Conservation (phyloP, 2,797 vertebrate genomes). For the Lindbergichthys nudifrons region DNA sequence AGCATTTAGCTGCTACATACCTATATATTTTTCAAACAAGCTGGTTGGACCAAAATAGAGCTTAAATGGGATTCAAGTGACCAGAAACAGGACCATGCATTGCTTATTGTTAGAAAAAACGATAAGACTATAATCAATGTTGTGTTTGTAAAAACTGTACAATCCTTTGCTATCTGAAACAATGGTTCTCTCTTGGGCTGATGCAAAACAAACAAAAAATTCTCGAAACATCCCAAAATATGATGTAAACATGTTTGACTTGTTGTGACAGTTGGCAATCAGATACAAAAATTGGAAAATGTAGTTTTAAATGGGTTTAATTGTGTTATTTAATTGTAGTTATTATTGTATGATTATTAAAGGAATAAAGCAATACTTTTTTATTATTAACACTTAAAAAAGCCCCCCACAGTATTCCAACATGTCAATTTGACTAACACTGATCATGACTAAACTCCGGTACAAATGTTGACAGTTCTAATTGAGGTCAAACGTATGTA, state of each 20-base stretch:
- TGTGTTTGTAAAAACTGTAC: background rate
- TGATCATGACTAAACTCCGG: background rate
- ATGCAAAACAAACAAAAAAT: background rate
- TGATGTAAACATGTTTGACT: no score
- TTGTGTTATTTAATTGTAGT: no score
- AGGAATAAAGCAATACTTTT: no score
- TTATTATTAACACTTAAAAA: no score
- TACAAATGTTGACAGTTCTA: slow-evolving; percentile 42
- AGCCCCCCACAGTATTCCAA: no score
- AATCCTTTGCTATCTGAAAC: background rate
- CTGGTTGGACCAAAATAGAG: background rate
- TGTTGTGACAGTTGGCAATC: no score
- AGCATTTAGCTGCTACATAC: background rate
- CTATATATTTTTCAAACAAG: background rate
- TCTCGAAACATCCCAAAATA: no score
- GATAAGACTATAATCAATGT: background rate
- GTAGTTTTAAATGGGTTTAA: no score
- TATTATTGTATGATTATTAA: no score
- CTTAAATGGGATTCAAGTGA: no score
- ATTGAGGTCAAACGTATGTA: slow-evolving; percentile 54
- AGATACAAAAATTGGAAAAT: no score
- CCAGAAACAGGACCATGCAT: background rate
- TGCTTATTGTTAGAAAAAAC: background rate
- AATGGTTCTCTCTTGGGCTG: background rate
- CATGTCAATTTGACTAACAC: no score